Evolutionary conservation across 2,113 vertebrate genomes (phyloP), one percentile per base, ranked within the genome.

Genomic region (Nannospalax galili): DNA sequence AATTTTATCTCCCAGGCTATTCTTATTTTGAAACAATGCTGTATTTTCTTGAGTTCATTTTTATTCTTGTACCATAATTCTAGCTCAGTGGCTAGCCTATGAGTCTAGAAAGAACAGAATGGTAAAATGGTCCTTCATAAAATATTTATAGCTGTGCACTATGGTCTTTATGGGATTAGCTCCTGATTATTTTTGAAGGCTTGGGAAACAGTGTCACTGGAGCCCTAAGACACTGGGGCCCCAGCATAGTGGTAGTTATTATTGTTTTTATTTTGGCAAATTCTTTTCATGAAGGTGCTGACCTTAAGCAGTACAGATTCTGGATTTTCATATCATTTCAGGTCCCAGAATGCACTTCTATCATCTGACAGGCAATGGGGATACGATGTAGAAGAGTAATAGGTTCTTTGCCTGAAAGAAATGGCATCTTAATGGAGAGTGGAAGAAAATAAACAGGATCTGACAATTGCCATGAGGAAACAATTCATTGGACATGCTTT

Each of bases 41-140:
- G 5, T 84, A 52, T n/a, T 91, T 90, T 84, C 86, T 87, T 40
- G 67, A 93, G 37, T 45, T 87, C 58, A 48, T 73, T 94, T 95
- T 92, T 94, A 87, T 72, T 91, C 35, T 67, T 79, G 7, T 78
- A 42, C 92, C 89, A 79, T 96, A 87, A 91, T 87, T 91, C 91
- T 78, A 93, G 37, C 48, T 86, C 86, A 65, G 1, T 87, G 86
- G 82, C 64, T 74, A 84, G 48, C 40, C 62, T 58, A 58, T 48
- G 26, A 86, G 58, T 74, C 69, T 75, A 37, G 62, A 86, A 88
- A 90, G n/a, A 89, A 78, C 1, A 52, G 82, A 79, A 87, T 35
- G 42, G 24, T 82, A n/a, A 95, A 93, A 91, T 28, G 10, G 28
- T 88, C 64, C 79, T 92, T 84, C 70, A 75, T 28, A 48, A 95